These are phyloP conservation scores for Drosophila siamana DNA, from an alignment of 2,888 invertebrate genomes.

Conservation along the genomic window DNA sequence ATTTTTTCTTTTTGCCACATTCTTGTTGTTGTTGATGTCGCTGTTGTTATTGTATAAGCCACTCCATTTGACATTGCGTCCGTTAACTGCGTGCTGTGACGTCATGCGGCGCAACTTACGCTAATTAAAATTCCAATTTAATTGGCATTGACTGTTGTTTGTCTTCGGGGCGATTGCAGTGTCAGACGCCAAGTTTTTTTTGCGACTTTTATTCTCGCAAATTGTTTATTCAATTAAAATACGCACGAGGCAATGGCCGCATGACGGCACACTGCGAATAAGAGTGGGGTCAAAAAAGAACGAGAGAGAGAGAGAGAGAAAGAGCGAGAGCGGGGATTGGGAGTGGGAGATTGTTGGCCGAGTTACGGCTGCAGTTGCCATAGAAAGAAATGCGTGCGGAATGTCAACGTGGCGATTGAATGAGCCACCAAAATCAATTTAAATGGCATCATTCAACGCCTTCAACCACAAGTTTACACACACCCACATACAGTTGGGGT, in stretches of 20 bases:
- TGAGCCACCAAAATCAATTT: constrained; percentile 77
- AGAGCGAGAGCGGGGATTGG: not conserved
- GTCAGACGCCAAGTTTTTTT: constrained; percentile 21
- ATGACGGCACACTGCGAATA: constrained; percentile 6
- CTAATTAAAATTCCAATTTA: constrained; percentile 83
- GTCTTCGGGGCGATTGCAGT: constrained; percentile 72
- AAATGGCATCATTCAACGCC: constrained; percentile 77
- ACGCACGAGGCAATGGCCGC: constrained; percentile 54
- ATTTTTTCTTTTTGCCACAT: not conserved
- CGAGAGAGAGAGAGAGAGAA: not conserved
- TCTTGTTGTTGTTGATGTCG: not conserved
- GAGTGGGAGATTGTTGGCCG: constrained; percentile 12
- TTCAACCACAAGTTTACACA: constrained; percentile 60
- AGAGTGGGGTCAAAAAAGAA: not conserved
- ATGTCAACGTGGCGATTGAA: constrained; percentile 42
- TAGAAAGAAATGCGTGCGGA: constrained; percentile 22
- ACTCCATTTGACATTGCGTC: constrained; percentile 10
- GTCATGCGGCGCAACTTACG: constrained; percentile 70
- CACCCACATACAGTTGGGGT: not conserved
- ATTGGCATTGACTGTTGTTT: constrained; percentile 78
- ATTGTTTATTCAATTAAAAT: constrained; percentile 81
- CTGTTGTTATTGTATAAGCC: not conserved
- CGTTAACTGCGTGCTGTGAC: constrained; percentile 42
- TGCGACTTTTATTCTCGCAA: constrained; percentile 31
- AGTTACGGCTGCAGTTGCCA: constrained; percentile 30